phyloP scores from a whole-genome alignment of 1,140 invertebrate genomes.

The Ceratitis capitata region DNA sequence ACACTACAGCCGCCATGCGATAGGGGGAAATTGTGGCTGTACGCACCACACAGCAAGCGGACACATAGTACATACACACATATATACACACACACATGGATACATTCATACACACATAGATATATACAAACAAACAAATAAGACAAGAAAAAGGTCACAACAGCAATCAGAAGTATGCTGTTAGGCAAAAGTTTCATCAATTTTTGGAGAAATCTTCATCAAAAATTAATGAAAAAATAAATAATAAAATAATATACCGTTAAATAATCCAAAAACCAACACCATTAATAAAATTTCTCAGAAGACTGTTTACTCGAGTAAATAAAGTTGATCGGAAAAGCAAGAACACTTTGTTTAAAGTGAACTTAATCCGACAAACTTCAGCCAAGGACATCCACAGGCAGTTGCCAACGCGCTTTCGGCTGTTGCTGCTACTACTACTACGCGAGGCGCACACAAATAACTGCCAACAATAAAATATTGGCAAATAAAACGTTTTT shows the following conservation, averaged over 20 bases:
- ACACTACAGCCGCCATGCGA: not conserved
- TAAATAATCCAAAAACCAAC: slow-evolving; percentile 65
- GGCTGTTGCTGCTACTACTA: not conserved
- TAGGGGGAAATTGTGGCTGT: not conserved
- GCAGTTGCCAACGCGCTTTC: not conserved
- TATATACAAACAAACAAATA: not conserved
- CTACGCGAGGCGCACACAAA: not conserved
- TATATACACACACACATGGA: no score
- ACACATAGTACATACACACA: no score
- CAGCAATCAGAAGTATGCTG: not conserved
- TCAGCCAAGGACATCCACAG: not conserved
- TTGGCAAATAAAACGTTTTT: slow-evolving; percentile 65
- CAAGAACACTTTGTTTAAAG: no score
- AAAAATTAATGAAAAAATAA: slow-evolving; percentile 51
- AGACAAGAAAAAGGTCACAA: not conserved
- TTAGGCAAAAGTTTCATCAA: not conserved
- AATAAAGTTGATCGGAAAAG: not conserved
- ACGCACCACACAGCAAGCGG: not conserved
- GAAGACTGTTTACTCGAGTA: not conserved
- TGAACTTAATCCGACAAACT: no score
- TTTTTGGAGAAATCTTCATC: slow-evolving; percentile 13
- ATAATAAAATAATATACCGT: slow-evolving; percentile 65
- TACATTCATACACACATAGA: not conserved
- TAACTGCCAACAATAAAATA: slow-evolving; percentile 56
- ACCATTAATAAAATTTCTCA: slow-evolving; percentile 61